phyloP scores from a whole-genome alignment of 2,797 vertebrate species.

The Cebuella pygmaea region DNA sequence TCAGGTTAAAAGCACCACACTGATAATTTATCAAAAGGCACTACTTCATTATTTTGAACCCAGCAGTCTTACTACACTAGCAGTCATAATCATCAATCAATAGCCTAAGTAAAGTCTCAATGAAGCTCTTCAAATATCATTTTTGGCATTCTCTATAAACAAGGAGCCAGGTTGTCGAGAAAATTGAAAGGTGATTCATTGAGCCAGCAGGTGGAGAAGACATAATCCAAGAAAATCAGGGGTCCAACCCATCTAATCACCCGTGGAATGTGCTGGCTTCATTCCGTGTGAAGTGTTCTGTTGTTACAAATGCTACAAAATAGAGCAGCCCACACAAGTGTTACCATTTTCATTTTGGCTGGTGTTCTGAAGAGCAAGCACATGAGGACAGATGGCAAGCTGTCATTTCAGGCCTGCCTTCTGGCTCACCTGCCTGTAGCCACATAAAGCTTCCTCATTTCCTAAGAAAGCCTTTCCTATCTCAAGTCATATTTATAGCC shows the following conservation, averaged over 20 bases:
- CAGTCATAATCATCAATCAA: not conserved
- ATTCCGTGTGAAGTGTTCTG: constrained; percentile 46
- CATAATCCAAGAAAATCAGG: not conserved
- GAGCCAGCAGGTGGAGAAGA: not conserved
- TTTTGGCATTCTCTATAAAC: constrained; percentile 4
- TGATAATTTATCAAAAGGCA: not conserved
- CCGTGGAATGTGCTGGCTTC: constrained; percentile 28
- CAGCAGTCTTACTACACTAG: not conserved
- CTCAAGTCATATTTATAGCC: constrained; percentile 46
- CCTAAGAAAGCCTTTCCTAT: constrained; percentile 64
- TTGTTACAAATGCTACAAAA: constrained; percentile 71
- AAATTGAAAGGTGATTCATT: not conserved
- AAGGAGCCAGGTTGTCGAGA: not conserved
- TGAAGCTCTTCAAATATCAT: not conserved
- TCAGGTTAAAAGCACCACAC: not conserved
- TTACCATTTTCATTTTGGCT: constrained; percentile 61
- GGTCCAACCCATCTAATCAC: not conserved
- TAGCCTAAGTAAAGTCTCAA: not conserved
- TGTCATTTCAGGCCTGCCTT: constrained; percentile 59
- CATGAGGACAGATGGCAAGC: constrained; percentile 56
- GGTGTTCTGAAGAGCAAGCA: constrained; percentile 44
- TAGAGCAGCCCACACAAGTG: constrained; percentile 36
- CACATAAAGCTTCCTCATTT: constrained; percentile 45
- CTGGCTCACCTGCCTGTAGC: constrained; percentile 66
- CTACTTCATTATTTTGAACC: not conserved